These are phyloP conservation scores for Drosophila tsacasi DNA, from an alignment of 1,140 invertebrate species.

Conservation along the genomic window DNA sequence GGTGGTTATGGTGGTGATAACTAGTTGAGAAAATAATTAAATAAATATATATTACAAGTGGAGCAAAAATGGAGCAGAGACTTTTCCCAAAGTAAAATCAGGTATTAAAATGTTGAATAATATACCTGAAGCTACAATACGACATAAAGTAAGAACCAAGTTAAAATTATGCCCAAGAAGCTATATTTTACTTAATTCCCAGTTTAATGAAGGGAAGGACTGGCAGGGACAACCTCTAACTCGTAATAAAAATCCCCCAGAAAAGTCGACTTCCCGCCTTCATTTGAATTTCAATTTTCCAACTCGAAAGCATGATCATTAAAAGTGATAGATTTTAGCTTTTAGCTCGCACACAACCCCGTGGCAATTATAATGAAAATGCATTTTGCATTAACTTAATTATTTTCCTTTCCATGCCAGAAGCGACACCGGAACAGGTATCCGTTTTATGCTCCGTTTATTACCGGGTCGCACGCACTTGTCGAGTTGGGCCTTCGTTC, in stretches of 20 bases:
- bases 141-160: background rate
- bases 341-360: constrained; percentile 2
- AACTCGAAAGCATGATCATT: constrained; percentile 5
- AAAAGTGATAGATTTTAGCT: constrained; percentile 53
- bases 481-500: constrained; percentile 15
- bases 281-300: constrained; percentile 23
- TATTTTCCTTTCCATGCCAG: constrained; percentile 65
- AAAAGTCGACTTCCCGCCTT: background rate
- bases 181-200: background rate
- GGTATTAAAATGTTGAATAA: background rate
- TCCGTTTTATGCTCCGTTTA: constrained; percentile 57
- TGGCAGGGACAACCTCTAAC: background rate
- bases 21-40: background rate
- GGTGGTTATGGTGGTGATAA: background rate
- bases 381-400: constrained; percentile 80
- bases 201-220: background rate
- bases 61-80: background rate
- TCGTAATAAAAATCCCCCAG: background rate
- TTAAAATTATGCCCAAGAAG: background rate
- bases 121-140: background rate
- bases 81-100: background rate
- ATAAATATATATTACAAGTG: background rate
- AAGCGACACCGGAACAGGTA: constrained; percentile 35
- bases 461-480: constrained; percentile 68
- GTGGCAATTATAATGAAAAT: constrained; percentile 73